A percentile compares a stretch with the other conserved stretches of the same genome.
phyloP scores from a whole-genome alignment of 1,140 invertebrate genomes.

The Coenobita brevimanus region DNA sequence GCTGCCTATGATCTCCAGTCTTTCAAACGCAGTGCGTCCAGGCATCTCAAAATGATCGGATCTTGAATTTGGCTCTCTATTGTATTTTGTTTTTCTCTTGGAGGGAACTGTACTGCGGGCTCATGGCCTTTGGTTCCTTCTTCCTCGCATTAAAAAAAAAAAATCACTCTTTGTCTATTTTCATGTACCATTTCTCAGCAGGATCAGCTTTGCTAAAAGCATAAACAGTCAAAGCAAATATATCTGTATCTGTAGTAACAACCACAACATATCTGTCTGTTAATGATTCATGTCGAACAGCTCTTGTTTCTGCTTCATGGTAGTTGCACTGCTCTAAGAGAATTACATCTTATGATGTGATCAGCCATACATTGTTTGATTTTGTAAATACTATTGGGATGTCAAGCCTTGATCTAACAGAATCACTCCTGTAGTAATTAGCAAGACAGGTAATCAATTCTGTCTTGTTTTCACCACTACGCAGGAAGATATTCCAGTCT shows the following conservation, averaged over 20 bases:
- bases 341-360: neutral
- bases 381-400: constrained; percentile 11
- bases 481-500: constrained; percentile 29
- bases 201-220: neutral
- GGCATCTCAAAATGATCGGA: too few relatives aligned
- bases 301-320: constrained; percentile 12
- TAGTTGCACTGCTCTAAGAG: neutral
- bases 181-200: too few relatives aligned
- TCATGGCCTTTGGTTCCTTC: too few relatives aligned
- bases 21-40: too few relatives aligned
- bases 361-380: constrained; percentile 1
- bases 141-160: too few relatives aligned
- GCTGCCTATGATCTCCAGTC: too few relatives aligned
- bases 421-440: constrained; percentile 32
- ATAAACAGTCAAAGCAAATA: neutral
- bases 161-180: too few relatives aligned
- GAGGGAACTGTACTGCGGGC: too few relatives aligned
- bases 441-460: constrained; percentile 10
- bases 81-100: too few relatives aligned
- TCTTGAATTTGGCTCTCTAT: too few relatives aligned
- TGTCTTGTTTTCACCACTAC: constrained; percentile 18
- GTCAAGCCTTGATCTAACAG: constrained; percentile 12
- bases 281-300: too few relatives aligned
- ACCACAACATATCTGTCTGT: too few relatives aligned
- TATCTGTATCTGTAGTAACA: neutral